Evolutionary conservation across 2,113 vertebrate genomes (phyloP).

Genomic region (Notiomystis cincta): DNA sequence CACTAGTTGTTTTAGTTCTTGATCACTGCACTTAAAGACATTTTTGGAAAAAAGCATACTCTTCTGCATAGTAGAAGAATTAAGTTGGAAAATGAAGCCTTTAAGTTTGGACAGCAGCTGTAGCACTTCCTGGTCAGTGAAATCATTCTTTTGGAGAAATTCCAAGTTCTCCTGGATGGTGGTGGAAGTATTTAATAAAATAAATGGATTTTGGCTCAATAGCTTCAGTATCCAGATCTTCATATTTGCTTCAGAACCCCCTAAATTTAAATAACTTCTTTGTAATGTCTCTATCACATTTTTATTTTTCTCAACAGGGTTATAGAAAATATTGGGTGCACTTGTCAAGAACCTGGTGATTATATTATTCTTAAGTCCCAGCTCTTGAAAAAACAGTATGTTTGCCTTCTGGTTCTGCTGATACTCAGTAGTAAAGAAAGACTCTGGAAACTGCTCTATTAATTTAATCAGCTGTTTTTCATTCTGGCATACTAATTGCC

Average conservation of each 20-base stretch:
- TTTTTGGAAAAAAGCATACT: slow-evolving; percentile 80
- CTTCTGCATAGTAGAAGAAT: slow-evolving; percentile 72
- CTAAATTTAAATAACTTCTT: slow-evolving; percentile 78
- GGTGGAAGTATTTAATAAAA: slow-evolving; percentile 79
- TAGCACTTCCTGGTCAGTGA: slow-evolving; percentile 81
- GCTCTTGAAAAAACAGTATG: slow-evolving; percentile 81
- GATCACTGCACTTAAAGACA: slow-evolving; percentile 77
- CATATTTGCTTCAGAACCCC: slow-evolving; percentile 83
- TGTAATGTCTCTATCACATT: slow-evolving; percentile 77
- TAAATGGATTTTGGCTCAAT: slow-evolving; percentile 89
- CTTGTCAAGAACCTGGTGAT: slow-evolving; percentile 88
- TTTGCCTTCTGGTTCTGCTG: slow-evolving; percentile 81
- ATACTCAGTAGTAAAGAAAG: slow-evolving; percentile 83
- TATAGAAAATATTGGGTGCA: slow-evolving; percentile 82
- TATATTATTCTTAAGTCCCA: slow-evolving; percentile 86
- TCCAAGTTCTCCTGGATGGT: slow-evolving; percentile 78
- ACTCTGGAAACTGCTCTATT: slow-evolving; percentile 89
- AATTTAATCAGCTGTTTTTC: slow-evolving; percentile 80
- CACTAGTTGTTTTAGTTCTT: slow-evolving; percentile 76
- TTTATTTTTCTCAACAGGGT: slow-evolving; percentile 79
- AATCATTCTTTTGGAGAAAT: slow-evolving; percentile 80
- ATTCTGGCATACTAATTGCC: slow-evolving; percentile 83
- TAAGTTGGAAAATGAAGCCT: slow-evolving; percentile 87
- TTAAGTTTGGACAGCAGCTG: slow-evolving; percentile 86
- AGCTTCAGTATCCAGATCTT: slow-evolving; percentile 91